Percentiles rank a stretch among this genome's conserved stretches.
Evolutionary conservation across 2,888 invertebrate species (phyloP).

Genomic region (Exocentrus adspersus): DNA sequence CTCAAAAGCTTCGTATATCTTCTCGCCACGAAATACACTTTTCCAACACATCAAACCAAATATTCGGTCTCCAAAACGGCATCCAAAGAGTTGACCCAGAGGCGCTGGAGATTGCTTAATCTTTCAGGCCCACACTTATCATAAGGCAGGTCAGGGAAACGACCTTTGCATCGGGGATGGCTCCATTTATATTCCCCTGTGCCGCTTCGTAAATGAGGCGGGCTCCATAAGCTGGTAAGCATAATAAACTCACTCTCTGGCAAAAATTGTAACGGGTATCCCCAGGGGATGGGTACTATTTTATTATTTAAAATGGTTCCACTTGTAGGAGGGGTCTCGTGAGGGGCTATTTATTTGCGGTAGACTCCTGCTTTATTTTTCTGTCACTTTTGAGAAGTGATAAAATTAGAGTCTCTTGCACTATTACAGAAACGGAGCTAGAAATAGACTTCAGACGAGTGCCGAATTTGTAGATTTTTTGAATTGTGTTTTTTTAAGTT

Average conservation of each 20-base stretch:
- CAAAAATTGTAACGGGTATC: background rate
- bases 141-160: conserved; percentile 6
- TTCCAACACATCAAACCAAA: background rate
- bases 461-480: too few relatives aligned
- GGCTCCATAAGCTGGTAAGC: background rate
- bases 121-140: conserved; percentile 3
- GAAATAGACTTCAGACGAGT: too few relatives aligned
- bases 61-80: background rate
- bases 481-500: too few relatives aligned
- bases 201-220: background rate
- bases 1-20: background rate
- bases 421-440: too few relatives aligned
- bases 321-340: background rate
- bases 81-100: background rate
- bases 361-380: too few relatives aligned
- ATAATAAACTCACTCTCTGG: background rate
- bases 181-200: conserved; percentile 8
- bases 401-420: too few relatives aligned
- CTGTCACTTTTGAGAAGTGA: too few relatives aligned
- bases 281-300: background rate
- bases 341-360: too few relatives aligned
- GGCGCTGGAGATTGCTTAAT: conserved; percentile 10
- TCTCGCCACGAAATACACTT: background rate
- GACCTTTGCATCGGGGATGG: background rate
- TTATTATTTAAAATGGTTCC: background rate